A percentile compares a stretch with the other conserved stretches of the same genome.
phyloP scores from a whole-genome alignment of 2,888 invertebrate species.

The Drosophila kambysellisi region DNA sequence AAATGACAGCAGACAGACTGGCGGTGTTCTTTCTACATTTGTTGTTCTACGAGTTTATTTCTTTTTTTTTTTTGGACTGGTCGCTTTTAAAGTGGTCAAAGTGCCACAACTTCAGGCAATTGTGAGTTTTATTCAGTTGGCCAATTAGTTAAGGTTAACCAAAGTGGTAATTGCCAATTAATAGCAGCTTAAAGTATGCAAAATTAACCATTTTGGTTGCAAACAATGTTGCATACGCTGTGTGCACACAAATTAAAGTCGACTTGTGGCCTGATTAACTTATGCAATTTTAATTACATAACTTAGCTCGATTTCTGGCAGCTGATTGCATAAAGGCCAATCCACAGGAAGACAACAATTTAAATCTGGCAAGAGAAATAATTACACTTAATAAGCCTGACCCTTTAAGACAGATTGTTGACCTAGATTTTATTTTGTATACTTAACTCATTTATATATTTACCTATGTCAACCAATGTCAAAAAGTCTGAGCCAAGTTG shows the following conservation, averaged over 20 bases:
- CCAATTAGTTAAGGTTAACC: neutral
- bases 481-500: slow-evolving; percentile 9
- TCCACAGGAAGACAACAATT: slow-evolving; percentile 23
- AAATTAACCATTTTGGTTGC: slow-evolving; percentile 1
- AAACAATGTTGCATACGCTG: slow-evolving; percentile 40
- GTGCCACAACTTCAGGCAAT: slow-evolving; percentile 4
- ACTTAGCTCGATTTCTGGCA: slow-evolving; percentile 27
- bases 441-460: neutral
- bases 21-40: slow-evolving; percentile 30
- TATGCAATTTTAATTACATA: slow-evolving; percentile 67
- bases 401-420: neutral
- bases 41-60: neutral
- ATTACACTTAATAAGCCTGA: neutral
- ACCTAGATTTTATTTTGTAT: neutral
- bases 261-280: slow-evolving; percentile 54
- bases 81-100: neutral
- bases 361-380: neutral
- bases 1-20: slow-evolving; percentile 71
- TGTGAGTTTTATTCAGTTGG: slow-evolving; percentile 1
- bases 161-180: slow-evolving; percentile 3
- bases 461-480: slow-evolving; percentile 34
- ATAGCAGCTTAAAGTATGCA: slow-evolving; percentile 32
- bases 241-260: neutral
- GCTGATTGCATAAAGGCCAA: slow-evolving; percentile 33
- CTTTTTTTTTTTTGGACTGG: neutral